Conservation (phyloP, 2,888 invertebrate species). For the Unio delphinus region DNA sequence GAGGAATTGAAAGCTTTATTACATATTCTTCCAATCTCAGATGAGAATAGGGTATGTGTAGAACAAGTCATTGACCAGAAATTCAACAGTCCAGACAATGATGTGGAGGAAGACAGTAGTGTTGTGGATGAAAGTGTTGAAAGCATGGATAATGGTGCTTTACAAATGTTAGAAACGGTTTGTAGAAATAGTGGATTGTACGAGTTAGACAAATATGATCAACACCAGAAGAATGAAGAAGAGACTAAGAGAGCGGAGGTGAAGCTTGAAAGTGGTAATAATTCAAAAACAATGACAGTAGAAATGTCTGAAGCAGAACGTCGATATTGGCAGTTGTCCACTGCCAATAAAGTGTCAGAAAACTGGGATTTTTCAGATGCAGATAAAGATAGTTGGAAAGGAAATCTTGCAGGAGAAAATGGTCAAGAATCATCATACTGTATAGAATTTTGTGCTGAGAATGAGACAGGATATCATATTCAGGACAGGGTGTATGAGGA, state of each 20-base stretch:
- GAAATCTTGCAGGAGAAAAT: conserved; percentile 1
- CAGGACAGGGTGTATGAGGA: conserved; percentile 11
- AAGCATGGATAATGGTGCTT: too few species aligned
- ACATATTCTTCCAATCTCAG: conserved; percentile 37
- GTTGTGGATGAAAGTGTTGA: not conserved
- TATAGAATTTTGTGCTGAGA: not conserved
- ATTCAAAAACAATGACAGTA: too few species aligned
- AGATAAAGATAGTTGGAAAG: not conserved
- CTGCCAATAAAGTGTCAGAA: conserved; percentile 2
- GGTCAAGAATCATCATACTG: not conserved
- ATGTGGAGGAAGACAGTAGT: not conserved
- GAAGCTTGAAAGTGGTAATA: too few species aligned
- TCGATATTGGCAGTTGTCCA: not conserved
- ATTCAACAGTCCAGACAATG: conserved; percentile 1
- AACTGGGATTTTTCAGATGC: conserved; percentile 1
- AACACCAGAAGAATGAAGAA: too few species aligned
- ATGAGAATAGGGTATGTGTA: conserved; percentile 15
- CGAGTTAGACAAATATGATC: too few species aligned
- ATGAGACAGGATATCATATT: conserved; percentile 56
- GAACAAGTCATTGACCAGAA: conserved; percentile 25
- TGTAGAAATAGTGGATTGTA: too few species aligned
- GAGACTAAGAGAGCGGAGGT: too few species aligned
- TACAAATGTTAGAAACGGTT: too few species aligned
- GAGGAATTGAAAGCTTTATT: conserved; percentile 48
- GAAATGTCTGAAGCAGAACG: too few species aligned